These are phyloP conservation scores for Cheilosia pagana DNA, from an alignment of 2,888 invertebrate genomes.

Conservation along the genomic window DNA sequence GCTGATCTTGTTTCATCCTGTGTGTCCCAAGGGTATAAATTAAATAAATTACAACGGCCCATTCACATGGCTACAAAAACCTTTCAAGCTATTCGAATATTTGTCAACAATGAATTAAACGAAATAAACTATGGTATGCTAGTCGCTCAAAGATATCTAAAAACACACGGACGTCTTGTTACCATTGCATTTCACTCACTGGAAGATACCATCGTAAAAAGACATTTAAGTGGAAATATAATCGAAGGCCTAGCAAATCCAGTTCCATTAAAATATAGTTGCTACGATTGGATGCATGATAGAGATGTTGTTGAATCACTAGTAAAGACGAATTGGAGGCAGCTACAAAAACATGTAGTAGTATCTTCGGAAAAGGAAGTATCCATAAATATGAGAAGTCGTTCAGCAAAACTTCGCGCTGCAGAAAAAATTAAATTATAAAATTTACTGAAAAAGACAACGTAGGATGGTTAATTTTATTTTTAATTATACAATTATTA, in stretches of 20 bases:
- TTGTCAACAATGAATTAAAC: slow-evolving; percentile 98
- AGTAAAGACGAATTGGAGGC: slow-evolving; percentile 89
- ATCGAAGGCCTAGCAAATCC: slow-evolving; percentile 89
- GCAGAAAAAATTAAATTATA: slow-evolving; percentile 87
- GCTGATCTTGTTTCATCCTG: slow-evolving; percentile 89
- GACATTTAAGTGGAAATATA: slow-evolving; percentile 92
- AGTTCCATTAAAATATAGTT: slow-evolving; percentile 89
- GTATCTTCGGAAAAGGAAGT: slow-evolving; percentile 90
- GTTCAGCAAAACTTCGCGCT: slow-evolving; percentile 95
- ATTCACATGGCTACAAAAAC: slow-evolving; percentile 95
- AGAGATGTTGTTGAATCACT: slow-evolving; percentile 86
- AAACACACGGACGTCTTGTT: slow-evolving; percentile 90
- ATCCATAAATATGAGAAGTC: slow-evolving; percentile 90
- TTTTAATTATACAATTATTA: too few species aligned
- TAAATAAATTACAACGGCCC: slow-evolving; percentile 90
- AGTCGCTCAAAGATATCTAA: slow-evolving; percentile 90
- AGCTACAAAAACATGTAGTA: slow-evolving; percentile 91
- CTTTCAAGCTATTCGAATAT: slow-evolving; percentile 96
- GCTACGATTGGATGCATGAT: slow-evolving; percentile 86
- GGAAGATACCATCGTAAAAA: slow-evolving; percentile 96
- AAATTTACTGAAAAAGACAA: too few species aligned
- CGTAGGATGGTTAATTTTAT: too few species aligned
- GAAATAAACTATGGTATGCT: slow-evolving; percentile 95
- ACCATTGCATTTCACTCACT: slow-evolving; percentile 96
- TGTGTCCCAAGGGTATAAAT: slow-evolving; percentile 84